Percentiles rank a stretch among this genome's conserved stretches.
These are phyloP conservation scores for Drosophila mayaguana DNA, from an alignment of 2,888 invertebrate species.

Conservation along the genomic window DNA sequence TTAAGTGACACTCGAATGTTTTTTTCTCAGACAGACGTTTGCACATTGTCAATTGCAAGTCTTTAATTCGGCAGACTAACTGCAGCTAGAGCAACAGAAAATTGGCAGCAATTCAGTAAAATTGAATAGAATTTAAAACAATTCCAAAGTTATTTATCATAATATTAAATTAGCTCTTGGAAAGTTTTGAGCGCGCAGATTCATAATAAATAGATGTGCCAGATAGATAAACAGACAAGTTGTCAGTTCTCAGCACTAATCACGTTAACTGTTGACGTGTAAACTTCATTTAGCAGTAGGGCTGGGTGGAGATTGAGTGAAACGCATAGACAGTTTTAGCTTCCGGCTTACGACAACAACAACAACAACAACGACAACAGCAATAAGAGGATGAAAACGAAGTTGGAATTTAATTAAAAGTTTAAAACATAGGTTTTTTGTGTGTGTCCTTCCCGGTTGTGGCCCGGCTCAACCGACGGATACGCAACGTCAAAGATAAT, in stretches of 20 bases:
- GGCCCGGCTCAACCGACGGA: neutral
- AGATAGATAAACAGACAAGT: slow-evolving; percentile 10
- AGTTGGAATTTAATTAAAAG: slow-evolving; percentile 77
- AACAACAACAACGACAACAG: slow-evolving; percentile 6
- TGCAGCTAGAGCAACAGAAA: neutral
- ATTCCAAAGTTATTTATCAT: neutral
- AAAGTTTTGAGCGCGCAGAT: neutral
- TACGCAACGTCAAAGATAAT: slow-evolving; percentile 48
- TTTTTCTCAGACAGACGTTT: slow-evolving; percentile 22
- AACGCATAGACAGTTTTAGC: slow-evolving; percentile 27
- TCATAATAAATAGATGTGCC: slow-evolving; percentile 8
- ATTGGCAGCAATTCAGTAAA: neutral
- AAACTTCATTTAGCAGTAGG: slow-evolving; percentile 31
- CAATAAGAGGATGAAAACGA: slow-evolving; percentile 27
- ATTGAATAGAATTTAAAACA: neutral
- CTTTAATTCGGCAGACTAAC: neutral
- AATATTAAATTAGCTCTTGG: neutral
- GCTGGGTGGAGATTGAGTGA: neutral
- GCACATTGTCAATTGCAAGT: slow-evolving; percentile 23
- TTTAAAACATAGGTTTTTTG: slow-evolving; percentile 60
- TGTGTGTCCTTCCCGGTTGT: neutral
- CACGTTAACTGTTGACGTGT: slow-evolving; percentile 41
- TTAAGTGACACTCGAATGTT: slow-evolving; percentile 38
- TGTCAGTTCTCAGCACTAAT: slow-evolving; percentile 19
- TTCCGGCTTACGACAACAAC: slow-evolving; percentile 28